Evolutionary conservation across 2,888 invertebrate genomes (phyloP).

Genomic region (Papilio gigon): DNA sequence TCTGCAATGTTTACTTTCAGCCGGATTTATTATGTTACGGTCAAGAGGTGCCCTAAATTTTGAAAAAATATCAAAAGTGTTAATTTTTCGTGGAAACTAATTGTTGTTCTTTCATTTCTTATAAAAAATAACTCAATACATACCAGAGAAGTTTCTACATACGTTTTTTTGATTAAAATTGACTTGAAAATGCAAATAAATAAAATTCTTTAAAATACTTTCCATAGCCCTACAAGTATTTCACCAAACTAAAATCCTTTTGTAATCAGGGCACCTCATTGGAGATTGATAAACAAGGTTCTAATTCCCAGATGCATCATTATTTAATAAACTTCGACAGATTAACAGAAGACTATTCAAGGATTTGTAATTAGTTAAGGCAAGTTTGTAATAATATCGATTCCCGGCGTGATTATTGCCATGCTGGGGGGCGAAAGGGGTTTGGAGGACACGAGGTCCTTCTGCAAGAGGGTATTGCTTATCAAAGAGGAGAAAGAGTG

Average conservation of each 20-base stretch:
- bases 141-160: not conserved
- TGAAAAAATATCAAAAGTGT: not conserved
- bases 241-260: not conserved
- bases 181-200: not conserved
- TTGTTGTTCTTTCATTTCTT: not conserved
- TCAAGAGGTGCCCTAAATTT: not conserved
- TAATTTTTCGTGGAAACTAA: not conserved
- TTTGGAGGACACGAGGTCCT: too few relatives aligned
- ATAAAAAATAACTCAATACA: not conserved
- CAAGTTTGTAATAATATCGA: too few relatives aligned
- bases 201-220: not conserved
- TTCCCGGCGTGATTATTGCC: too few relatives aligned
- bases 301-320: not conserved
- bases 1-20: conserved; percentile 18
- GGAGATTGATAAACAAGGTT: not conserved
- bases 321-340: not conserved
- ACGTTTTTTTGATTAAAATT: too few relatives aligned
- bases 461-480: too few relatives aligned
- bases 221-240: not conserved
- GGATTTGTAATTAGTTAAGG: too few relatives aligned
- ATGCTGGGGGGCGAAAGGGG: too few relatives aligned
- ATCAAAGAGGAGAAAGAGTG: too few relatives aligned
- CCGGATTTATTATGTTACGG: conserved; percentile 21
- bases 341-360: too few relatives aligned
- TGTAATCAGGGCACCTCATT: not conserved